A percentile compares a stretch with the other conserved stretches of the same genome.
Conservation (phyloP, 2,888 invertebrate genomes). For the Apamea crenata region DNA sequence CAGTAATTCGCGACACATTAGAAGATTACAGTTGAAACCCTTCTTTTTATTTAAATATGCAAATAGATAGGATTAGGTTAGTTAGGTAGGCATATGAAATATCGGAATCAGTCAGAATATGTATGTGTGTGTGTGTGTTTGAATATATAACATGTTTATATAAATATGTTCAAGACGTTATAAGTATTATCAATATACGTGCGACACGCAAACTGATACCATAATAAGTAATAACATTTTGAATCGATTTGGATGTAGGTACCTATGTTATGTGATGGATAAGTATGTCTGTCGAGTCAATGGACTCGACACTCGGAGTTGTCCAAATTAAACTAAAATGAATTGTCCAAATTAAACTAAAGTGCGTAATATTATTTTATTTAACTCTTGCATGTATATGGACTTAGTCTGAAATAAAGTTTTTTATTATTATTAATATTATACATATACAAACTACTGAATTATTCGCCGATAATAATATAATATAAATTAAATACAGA, state of each 20-base stretch:
- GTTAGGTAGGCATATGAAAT: no score
- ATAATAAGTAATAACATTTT: background rate
- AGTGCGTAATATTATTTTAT: background rate
- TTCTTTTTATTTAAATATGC: background rate
- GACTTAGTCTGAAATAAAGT: no score
- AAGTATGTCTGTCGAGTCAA: background rate
- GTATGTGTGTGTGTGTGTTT: no score
- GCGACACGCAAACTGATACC: background rate
- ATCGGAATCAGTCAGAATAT: background rate
- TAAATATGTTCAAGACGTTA: background rate
- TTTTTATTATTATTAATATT: no score
- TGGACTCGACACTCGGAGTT: background rate
- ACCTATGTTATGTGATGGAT: background rate
- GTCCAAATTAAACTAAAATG: no score
- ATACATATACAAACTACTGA: background rate
- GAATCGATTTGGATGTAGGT: background rate
- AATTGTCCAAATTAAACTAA: background rate
- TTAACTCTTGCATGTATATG: no score
- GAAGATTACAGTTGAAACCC: background rate
- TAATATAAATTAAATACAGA: background rate
- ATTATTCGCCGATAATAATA: background rate
- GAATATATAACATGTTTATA: background rate
- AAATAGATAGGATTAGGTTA: background rate
- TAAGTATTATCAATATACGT: conserved; percentile 10
- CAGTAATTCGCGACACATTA: background rate